These are phyloP conservation scores for Lepidurus packardi DNA, from an alignment of 1,140 invertebrate genomes.

Conservation along the genomic window DNA sequence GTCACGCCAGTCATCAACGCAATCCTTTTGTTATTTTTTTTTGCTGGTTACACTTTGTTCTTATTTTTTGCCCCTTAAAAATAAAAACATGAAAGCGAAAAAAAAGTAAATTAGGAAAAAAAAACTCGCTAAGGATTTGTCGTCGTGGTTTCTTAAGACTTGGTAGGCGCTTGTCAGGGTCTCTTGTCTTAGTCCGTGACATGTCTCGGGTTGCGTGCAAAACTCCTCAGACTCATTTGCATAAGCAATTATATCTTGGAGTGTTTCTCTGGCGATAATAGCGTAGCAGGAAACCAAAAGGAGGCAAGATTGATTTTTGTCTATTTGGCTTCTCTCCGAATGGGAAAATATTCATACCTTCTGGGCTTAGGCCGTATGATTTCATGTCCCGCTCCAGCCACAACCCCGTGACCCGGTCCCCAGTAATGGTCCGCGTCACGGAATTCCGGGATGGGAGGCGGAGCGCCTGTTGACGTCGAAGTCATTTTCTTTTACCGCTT, in stretches of 20 bases:
- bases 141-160: background rate
- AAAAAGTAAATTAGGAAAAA: conserved; percentile 1
- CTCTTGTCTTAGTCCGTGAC: background rate
- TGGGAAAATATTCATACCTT: conserved; percentile 53
- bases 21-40: no score
- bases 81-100: conserved; percentile 5
- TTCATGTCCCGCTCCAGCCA: conserved; percentile 69
- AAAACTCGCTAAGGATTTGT: conserved; percentile 10
- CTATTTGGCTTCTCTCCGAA: background rate
- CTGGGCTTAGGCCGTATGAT: conserved; percentile 78
- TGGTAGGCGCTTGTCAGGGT: background rate
- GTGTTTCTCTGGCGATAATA: background rate
- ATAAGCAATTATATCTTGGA: conserved; percentile 6
- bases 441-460: conserved; percentile 46
- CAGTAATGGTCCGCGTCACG: conserved; percentile 55
- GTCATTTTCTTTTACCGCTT: conserved; percentile 28
- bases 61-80: background rate
- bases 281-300: conserved; percentile 10
- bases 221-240: background rate
- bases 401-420: conserved; percentile 59
- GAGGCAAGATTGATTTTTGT: background rate
- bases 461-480: conserved; percentile 30
- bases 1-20: no score
- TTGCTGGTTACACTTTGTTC: no score
- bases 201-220: conserved; percentile 3